Evolutionary conservation across 2,113 vertebrate genomes (phyloP).

Genomic region (Charadrius vociferus): DNA sequence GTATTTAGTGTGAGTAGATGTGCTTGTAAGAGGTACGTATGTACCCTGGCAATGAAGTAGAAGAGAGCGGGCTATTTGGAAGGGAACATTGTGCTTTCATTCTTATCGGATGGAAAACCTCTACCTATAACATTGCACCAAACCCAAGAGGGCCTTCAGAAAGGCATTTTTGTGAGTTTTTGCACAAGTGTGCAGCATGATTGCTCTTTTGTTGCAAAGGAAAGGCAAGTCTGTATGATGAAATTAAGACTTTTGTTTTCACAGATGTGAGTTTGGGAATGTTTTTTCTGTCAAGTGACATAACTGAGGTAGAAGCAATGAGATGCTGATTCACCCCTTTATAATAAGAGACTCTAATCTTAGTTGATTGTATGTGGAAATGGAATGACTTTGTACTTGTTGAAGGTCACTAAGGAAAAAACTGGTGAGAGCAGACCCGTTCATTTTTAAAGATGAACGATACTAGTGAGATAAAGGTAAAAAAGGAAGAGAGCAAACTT

Average conservation of each 20-base stretch:
- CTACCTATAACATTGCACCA: rapidly evolving
- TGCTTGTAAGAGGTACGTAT: neutral
- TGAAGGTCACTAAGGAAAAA: neutral
- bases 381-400: neutral
- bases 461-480: neutral
- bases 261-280: neutral
- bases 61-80: neutral
- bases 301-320: neutral
- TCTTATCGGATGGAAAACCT: neutral
- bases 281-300: neutral
- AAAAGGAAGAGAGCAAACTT: neutral
- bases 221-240: neutral
- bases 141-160: neutral
- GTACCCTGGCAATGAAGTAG: neutral
- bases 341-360: neutral
- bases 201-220: neutral
- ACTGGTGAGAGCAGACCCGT: neutral
- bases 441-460: neutral
- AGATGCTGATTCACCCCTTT: neutral
- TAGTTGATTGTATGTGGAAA: neutral
- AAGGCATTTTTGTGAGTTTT: neutral
- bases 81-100: neutral
- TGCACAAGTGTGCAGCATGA: neutral
- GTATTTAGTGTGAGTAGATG: conserved; percentile 22
- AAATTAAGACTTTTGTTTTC: neutral